phyloP scores from a whole-genome alignment of 2,888 invertebrate species.

The Plagodis dolabraria region DNA sequence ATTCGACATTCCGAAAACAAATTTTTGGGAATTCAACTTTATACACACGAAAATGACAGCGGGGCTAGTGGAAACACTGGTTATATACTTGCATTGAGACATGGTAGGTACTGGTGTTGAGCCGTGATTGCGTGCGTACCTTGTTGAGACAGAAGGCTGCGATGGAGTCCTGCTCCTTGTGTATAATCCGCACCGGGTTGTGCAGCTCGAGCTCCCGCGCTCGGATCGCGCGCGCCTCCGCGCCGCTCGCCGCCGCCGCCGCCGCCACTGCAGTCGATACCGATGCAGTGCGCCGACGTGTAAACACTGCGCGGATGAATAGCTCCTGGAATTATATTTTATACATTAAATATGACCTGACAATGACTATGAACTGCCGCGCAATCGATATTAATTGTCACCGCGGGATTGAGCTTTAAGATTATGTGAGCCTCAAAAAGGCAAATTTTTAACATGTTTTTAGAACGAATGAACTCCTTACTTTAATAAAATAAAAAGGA shows the following conservation, averaged over 20 bases:
- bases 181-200: constrained; percentile 97
- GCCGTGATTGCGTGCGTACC: constrained; percentile 71
- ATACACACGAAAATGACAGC: no score
- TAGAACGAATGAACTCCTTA: no score
- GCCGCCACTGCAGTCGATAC: constrained; percentile 45
- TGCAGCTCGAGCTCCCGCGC: constrained; percentile 73
- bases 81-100: no score
- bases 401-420: no score
- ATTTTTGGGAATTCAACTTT: no score
- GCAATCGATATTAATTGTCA: no score
- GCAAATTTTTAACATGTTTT: no score
- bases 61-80: no score
- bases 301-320: constrained; percentile 98
- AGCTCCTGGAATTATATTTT: constrained; percentile 89
- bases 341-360: background rate
- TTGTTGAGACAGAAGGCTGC: constrained; percentile 98
- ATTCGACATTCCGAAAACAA: no score
- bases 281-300: constrained; percentile 87
- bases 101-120: no score
- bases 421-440: no score
- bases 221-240: constrained; percentile 4
- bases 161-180: constrained; percentile 99
- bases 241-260: constrained; percentile 43
- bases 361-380: background rate
- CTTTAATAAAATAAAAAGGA: no score